A percentile compares a stretch with the other conserved stretches of the same genome.
Conservation (phyloP, 2,113 vertebrate species). For the Gadus chalcogrammus region DNA sequence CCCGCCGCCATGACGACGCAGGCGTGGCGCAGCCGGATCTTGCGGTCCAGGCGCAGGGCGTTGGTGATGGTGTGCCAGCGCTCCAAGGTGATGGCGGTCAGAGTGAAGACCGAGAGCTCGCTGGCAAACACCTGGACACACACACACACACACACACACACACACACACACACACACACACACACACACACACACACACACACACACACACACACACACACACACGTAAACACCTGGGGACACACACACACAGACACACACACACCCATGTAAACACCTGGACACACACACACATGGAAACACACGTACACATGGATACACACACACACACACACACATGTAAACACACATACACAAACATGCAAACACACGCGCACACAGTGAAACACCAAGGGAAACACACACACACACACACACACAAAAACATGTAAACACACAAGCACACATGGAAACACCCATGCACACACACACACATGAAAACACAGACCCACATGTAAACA, state of each 20-base stretch:
- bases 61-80: conserved; percentile 97
- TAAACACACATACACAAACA: neutral
- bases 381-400: neutral
- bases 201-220: neutral
- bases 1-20: conserved; percentile 80
- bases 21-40: conserved; percentile 84
- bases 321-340: neutral
- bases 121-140: conserved; percentile 84
- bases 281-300: neutral
- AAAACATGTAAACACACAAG: neutral
- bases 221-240: neutral
- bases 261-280: neutral
- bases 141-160: neutral
- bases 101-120: conserved; percentile 89
- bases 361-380: too few relatives aligned
- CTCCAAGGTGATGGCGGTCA: conserved; percentile 90
- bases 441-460: neutral
- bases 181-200: neutral
- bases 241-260: too few relatives aligned
- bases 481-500: neutral
- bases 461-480: conserved; percentile 12
- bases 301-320: too few relatives aligned
- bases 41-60: conserved; percentile 86
- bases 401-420: neutral
- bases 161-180: neutral